Evolutionary conservation across 2,113 vertebrate species (phyloP).

Genomic region (Caranx ignobilis): DNA sequence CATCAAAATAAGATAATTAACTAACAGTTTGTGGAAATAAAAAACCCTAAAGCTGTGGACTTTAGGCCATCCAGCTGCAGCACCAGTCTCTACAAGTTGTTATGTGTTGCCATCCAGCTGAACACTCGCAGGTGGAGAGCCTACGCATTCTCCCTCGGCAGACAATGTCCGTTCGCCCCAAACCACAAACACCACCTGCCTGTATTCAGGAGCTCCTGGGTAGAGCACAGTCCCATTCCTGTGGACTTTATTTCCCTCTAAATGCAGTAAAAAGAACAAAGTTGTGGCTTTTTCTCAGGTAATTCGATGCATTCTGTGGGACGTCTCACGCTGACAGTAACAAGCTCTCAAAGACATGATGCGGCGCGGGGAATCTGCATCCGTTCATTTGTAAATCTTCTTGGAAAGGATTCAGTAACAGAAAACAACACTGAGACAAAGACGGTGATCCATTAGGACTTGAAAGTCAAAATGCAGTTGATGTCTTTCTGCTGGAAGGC

Average conservation of each 20-base stretch:
- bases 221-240: slow-evolving; percentile 24
- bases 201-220: slow-evolving; percentile 15
- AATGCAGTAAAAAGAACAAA: slow-evolving; percentile 1
- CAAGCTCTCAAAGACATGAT: neutral
- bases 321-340: neutral
- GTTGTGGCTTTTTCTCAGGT: neutral
- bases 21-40: slow-evolving; percentile 4
- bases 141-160: slow-evolving; percentile 13
- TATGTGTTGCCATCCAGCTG: slow-evolving; percentile 36
- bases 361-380: neutral
- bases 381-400: neutral
- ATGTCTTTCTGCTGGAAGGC: no score
- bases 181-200: slow-evolving; percentile 59
- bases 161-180: slow-evolving; percentile 36
- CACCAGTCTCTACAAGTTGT: slow-evolving; percentile 13
- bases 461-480: neutral
- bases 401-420: neutral
- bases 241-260: neutral
- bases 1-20: slow-evolving; percentile 4
- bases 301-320: neutral
- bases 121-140: slow-evolving; percentile 43
- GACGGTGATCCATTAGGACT: neutral
- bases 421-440: neutral
- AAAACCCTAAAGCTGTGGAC: neutral
- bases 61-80: slow-evolving; percentile 24